Percentiles rank a stretch among this genome's conserved stretches.
These are phyloP conservation scores for Streptopelia turtur DNA, from an alignment of 2,797 vertebrate species.

Conservation along the genomic window DNA sequence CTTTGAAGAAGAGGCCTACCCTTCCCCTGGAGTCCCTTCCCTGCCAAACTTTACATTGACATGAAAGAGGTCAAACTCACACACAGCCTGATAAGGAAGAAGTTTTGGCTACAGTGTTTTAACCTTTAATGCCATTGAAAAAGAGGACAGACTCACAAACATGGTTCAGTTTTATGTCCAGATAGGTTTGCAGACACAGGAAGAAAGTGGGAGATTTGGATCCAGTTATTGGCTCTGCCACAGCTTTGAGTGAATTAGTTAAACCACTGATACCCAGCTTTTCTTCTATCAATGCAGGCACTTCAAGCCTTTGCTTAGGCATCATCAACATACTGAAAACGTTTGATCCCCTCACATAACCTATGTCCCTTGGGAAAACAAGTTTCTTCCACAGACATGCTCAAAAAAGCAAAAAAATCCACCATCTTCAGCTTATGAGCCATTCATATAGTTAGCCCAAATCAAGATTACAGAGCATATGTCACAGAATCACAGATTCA, in stretches of 20 bases:
- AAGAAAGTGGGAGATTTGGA: not conserved
- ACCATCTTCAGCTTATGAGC: not conserved
- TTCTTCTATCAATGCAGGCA: not conserved
- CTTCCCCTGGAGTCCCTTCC: not conserved
- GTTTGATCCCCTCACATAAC: not conserved
- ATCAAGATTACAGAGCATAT: not conserved
- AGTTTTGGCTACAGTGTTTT: not conserved
- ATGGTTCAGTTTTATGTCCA: not conserved
- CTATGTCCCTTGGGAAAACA: not conserved
- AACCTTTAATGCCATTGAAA: not conserved
- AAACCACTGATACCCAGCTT: not conserved
- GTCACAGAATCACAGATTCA: no score
- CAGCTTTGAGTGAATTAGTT: not conserved
- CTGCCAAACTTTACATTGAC: not conserved
- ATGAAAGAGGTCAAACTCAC: not conserved
- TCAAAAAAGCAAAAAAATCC: not conserved
- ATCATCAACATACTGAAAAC: not conserved
- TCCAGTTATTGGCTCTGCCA: not conserved
- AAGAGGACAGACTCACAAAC: not conserved
- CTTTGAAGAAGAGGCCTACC: constrained; percentile 6
- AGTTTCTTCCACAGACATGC: not conserved
- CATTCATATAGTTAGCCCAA: not conserved
- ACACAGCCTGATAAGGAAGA: not conserved
- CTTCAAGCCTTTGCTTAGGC: not conserved
- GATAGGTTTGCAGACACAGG: not conserved